Conservation (phyloP, 2,113 vertebrate species). For the Solea senegalensis region DNA sequence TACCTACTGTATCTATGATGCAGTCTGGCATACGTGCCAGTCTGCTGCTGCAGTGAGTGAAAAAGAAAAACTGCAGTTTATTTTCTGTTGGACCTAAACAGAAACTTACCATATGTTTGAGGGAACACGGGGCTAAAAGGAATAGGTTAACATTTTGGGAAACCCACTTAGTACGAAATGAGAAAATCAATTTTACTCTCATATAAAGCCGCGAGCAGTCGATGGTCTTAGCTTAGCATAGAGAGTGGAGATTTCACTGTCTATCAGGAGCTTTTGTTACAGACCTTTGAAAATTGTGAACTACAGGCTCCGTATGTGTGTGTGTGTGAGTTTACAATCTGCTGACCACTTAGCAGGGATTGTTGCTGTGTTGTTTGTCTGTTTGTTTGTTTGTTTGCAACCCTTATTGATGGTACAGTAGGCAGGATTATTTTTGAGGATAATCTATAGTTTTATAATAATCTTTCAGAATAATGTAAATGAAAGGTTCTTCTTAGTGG, state of each 20-base stretch:
- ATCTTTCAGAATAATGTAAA: too few species aligned
- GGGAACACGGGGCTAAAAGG: conserved; percentile 6
- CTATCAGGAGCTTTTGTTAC: background rate
- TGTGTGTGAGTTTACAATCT: too few species aligned
- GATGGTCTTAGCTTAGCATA: background rate
- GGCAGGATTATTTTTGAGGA: too few species aligned
- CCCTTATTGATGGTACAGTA: too few species aligned
- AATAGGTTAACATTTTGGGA: background rate
- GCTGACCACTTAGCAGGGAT: too few species aligned
- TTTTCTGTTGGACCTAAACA: conserved; percentile 4
- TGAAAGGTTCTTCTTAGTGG: too few species aligned
- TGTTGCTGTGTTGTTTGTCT: too few species aligned
- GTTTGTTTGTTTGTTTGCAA: too few species aligned
- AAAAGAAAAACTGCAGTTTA: background rate
- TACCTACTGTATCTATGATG: too few species aligned
- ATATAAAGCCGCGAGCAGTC: background rate
- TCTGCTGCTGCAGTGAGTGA: too few species aligned
- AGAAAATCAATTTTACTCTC: background rate
- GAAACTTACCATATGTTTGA: background rate
- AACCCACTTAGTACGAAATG: background rate
- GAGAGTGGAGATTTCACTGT: background rate
- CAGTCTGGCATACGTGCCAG: background rate
- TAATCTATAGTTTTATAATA: too few species aligned
- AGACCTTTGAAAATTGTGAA: background rate
- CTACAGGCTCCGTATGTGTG: too few species aligned